Evolutionary conservation across 2,797 vertebrate species (phyloP).

Genomic region (Pipistrellus nathusii): DNA sequence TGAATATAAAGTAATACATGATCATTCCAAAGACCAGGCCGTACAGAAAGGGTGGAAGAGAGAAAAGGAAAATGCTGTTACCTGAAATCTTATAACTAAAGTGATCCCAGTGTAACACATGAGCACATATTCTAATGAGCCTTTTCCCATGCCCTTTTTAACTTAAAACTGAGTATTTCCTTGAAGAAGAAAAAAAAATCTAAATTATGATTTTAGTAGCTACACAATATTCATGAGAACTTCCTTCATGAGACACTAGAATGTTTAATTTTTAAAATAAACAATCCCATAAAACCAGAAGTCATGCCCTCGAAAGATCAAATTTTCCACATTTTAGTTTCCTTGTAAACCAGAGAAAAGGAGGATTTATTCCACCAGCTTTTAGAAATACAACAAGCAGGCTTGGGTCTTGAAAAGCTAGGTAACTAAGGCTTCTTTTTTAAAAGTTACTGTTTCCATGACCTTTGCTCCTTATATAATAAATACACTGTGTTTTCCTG

Average conservation of each 20-base stretch:
- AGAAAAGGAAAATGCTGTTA: neutral
- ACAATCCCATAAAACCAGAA: conserved; percentile 59
- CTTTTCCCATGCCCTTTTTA: neutral
- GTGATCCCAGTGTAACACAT: neutral
- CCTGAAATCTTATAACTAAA: conserved; percentile 16
- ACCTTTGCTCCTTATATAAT: conserved; percentile 61
- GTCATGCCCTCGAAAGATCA: conserved; percentile 51
- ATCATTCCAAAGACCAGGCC: conserved; percentile 25
- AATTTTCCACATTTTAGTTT: conserved; percentile 66
- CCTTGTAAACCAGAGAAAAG: conserved; percentile 63
- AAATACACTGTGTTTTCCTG: conserved; percentile 49
- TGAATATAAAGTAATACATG: conserved; percentile 2
- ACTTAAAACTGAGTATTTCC: conserved; percentile 18
- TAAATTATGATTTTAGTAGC: conserved; percentile 65
- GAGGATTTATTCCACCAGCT: conserved; percentile 28
- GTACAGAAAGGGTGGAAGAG: neutral
- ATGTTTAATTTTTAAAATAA: conserved; percentile 68
- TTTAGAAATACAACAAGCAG: conserved; percentile 53
- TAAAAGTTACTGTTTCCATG: conserved; percentile 41
- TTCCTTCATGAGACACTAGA: conserved; percentile 56
- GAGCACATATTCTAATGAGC: neutral
- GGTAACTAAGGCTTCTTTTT: conserved; percentile 45
- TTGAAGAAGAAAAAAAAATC: neutral
- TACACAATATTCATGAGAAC: conserved; percentile 29
- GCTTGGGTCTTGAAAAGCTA: conserved; percentile 28